Evolutionary conservation across 2,797 vertebrate species (phyloP).

Genomic region (Malurus leucopterus): DNA sequence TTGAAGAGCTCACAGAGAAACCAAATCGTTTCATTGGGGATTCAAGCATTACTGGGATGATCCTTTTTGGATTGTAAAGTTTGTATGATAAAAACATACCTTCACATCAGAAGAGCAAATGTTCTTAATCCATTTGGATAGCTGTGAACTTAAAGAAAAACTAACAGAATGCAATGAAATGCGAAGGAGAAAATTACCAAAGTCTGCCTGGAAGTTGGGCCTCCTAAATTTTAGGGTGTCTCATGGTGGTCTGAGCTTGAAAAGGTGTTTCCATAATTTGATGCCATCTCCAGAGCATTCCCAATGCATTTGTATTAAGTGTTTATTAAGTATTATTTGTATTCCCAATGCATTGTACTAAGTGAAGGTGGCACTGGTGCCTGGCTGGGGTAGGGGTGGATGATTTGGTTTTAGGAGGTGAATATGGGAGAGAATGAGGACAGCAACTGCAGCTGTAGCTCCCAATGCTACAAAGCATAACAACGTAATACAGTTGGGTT

Average conservation of each 20-base stretch:
- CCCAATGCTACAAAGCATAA: background rate
- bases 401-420: background rate
- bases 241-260: background rate
- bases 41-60: background rate
- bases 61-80: background rate
- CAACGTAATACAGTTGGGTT: background rate
- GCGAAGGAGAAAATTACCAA: background rate
- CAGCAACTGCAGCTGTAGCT: background rate
- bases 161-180: accelerated
- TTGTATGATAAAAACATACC: background rate
- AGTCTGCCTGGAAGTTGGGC: background rate
- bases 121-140: background rate
- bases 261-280: background rate
- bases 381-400: background rate
- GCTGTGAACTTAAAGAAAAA: background rate
- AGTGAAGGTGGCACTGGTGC: background rate
- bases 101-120: background rate
- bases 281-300: background rate
- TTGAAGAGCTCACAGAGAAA: background rate
- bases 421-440: background rate
- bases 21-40: background rate
- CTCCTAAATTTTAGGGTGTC: background rate
- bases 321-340: too few relatives aligned
- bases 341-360: background rate
- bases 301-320: too few relatives aligned